Evolutionary conservation across 2,888 invertebrate genomes (phyloP).

Genomic region (Mesochorus sp.): DNA sequence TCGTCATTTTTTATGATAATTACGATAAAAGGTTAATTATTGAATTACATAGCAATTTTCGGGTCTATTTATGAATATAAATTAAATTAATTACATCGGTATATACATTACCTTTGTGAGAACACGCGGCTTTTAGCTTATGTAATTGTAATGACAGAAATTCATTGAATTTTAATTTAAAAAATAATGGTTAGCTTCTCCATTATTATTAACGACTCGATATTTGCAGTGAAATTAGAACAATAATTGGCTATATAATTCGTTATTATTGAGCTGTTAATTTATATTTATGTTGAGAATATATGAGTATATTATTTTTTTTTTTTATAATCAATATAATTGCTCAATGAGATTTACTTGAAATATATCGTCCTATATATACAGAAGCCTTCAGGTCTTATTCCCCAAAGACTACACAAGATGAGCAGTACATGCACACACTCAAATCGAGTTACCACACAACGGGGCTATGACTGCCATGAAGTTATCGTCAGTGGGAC

Average conservation of each 20-base stretch:
- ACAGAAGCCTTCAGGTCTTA: slow-evolving; percentile 59
- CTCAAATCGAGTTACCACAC: slow-evolving; percentile 6
- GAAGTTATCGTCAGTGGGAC: slow-evolving; percentile 74
- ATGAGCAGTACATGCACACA: slow-evolving; percentile 4
- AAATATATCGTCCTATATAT: background rate
- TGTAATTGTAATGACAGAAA: no score
- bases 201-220: no score
- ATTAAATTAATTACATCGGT: no score
- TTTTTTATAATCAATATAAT: background rate
- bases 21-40: background rate
- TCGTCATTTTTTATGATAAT: background rate
- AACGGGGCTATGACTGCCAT: slow-evolving; percentile 37
- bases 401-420: slow-evolving; percentile 61
- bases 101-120: background rate
- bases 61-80: no score
- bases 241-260: no score
- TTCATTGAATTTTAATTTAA: no score
- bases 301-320: background rate
- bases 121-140: no score
- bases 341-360: background rate
- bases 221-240: no score
- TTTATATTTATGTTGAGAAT: no score
- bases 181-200: no score
- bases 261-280: no score
- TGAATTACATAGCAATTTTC: background rate